Conservation (phyloP, 1,140 invertebrate genomes). For the Drosophila bifasciata region DNA sequence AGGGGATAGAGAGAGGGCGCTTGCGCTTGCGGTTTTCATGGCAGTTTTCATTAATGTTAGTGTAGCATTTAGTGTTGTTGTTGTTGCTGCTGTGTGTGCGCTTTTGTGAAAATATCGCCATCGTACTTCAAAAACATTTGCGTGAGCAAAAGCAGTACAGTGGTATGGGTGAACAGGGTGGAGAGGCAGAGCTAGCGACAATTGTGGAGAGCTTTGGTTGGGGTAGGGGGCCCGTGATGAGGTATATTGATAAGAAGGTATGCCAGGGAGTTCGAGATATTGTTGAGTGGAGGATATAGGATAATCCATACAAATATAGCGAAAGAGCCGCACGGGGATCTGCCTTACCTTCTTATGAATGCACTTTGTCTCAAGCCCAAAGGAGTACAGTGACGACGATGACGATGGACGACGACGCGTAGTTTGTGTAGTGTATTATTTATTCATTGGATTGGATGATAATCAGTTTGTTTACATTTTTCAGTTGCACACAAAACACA, state of each 20-base stretch:
- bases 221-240: conserved; percentile 8
- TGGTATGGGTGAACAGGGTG: neutral
- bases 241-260: neutral
- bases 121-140: conserved; percentile 57
- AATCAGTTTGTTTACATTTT: conserved; percentile 84
- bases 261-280: neutral
- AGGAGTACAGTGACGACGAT: conserved; percentile 46
- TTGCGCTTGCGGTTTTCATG: conserved; percentile 62
- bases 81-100: conserved; percentile 30
- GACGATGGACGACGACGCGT: conserved; percentile 25
- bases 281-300: no score
- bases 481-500: conserved; percentile 65
- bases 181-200: conserved; percentile 23
- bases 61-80: conserved; percentile 45
- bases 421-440: conserved; percentile 69
- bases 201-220: conserved; percentile 27
- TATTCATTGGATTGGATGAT: conserved; percentile 83
- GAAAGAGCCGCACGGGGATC: no score
- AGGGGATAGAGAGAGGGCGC: conserved; percentile 8
- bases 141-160: conserved; percentile 48
- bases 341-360: no score
- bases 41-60: conserved; percentile 66
- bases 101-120: conserved; percentile 59
- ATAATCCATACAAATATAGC: no score
- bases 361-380: conserved; percentile 39